Evolutionary conservation across 2,888 invertebrate species (phyloP).

Genomic region (Megastigmus dorsalis): DNA sequence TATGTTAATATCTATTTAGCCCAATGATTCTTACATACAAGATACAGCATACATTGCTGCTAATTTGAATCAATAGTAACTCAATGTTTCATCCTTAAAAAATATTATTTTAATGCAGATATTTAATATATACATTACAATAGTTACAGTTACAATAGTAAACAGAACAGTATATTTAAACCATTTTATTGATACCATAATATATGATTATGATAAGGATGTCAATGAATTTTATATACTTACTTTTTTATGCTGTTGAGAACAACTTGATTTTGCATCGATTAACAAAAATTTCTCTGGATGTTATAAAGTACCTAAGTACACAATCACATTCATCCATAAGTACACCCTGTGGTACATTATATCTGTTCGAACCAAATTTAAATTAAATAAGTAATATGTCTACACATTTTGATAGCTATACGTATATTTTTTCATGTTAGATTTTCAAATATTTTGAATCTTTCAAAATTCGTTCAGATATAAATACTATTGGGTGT

Average conservation of each 20-base stretch:
- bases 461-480: too few relatives aligned
- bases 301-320: slow-evolving; percentile 18
- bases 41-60: slow-evolving; percentile 28
- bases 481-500: neutral
- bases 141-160: slow-evolving; percentile 19
- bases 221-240: slow-evolving; percentile 18
- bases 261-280: slow-evolving; percentile 44
- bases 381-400: too few relatives aligned
- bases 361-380: too few relatives aligned
- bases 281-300: slow-evolving; percentile 20
- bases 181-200: neutral
- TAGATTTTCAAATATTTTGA: too few relatives aligned
- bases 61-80: neutral
- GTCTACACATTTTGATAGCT: too few relatives aligned
- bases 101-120: neutral
- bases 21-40: too few relatives aligned
- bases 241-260: neutral
- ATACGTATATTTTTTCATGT: too few relatives aligned
- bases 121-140: neutral
- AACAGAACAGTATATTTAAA: slow-evolving; percentile 8
- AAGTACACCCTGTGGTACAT: too few relatives aligned
- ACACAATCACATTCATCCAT: neutral
- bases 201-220: neutral
- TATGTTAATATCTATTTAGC: slow-evolving; percentile 18
- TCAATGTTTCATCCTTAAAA: neutral